These are phyloP conservation scores for Caenorhabditis sinica DNA, from an alignment of 2,888 invertebrate species.

Conservation along the genomic window DNA sequence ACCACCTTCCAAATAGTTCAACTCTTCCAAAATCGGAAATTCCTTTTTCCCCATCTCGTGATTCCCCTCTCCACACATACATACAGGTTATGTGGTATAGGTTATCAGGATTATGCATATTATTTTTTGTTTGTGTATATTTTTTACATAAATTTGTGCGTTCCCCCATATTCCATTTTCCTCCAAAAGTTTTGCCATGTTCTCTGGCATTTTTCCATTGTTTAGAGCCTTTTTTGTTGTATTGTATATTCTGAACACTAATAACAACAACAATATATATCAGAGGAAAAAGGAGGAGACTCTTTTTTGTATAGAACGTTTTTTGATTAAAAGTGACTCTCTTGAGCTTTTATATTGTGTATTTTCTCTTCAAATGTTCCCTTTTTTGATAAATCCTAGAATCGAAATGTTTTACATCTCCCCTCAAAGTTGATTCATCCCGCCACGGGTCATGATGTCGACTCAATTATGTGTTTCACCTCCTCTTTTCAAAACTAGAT, in stretches of 20 bases:
- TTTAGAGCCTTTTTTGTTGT: constrained; percentile 1
- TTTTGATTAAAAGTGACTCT: background rate
- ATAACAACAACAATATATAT: background rate
- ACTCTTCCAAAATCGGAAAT: no score
- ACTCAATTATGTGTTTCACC: background rate
- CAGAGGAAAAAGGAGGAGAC: background rate
- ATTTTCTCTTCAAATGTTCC: background rate
- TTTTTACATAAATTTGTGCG: constrained; percentile 6
- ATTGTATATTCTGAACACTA: background rate
- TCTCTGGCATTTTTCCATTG: background rate
- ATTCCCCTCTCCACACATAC: background rate
- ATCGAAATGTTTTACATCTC: no score
- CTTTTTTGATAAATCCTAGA: background rate
- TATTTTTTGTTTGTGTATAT: background rate
- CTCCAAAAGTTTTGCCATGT: background rate
- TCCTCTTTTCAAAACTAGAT: background rate
- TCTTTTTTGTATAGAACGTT: background rate
- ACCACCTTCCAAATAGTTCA: no score
- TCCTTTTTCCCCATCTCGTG: background rate
- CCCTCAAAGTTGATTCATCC: background rate
- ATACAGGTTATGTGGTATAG: background rate
- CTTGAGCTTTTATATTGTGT: no score
- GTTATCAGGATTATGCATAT: background rate
- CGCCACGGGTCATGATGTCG: background rate
- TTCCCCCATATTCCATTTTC: background rate